Evolutionary conservation across 2,113 vertebrate species (phyloP).

Genomic region (Collichthys lucidus): DNA sequence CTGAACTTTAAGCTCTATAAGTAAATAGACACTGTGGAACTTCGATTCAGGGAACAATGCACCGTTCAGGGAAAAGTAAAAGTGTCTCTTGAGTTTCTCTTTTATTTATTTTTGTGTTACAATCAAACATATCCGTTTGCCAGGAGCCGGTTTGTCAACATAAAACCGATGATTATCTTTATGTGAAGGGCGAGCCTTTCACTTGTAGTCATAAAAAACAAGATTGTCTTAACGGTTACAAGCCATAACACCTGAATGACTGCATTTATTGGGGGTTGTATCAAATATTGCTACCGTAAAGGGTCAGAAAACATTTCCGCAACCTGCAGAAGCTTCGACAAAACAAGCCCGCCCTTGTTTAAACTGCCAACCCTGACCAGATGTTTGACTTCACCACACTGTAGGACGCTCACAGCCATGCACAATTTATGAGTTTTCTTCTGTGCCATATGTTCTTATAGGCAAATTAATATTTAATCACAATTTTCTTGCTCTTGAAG

Average conservation of each 20-base stretch:
- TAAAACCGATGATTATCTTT: constrained; percentile 22
- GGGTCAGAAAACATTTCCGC: not conserved
- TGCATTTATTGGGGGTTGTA: not conserved
- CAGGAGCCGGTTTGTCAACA: not conserved
- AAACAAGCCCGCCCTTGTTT: not conserved
- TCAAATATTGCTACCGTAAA: constrained; percentile 13
- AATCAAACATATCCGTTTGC: not conserved
- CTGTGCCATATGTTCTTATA: not conserved
- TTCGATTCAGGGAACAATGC: constrained; percentile 14
- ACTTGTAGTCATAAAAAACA: constrained; percentile 37
- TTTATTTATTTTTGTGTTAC: not conserved
- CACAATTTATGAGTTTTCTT: constrained; percentile 25
- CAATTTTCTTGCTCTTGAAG: not conserved
- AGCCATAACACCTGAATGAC: not conserved
- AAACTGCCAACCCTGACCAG: constrained; percentile 15
- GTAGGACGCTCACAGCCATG: not conserved
- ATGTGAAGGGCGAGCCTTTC: not conserved
- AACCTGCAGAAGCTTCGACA: not conserved
- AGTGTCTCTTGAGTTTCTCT: not conserved
- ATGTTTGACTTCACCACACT: constrained; percentile 24
- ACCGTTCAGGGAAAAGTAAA: not conserved
- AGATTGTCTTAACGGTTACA: not conserved
- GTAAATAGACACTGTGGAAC: constrained; percentile 46
- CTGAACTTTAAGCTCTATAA: constrained; percentile 69
- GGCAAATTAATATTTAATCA: constrained; percentile 23